Percentiles rank a stretch among this genome's conserved stretches.
These are phyloP conservation scores for Hafferia zeledoni DNA, from an alignment of 2,797 vertebrate genomes.

Conservation along the genomic window DNA sequence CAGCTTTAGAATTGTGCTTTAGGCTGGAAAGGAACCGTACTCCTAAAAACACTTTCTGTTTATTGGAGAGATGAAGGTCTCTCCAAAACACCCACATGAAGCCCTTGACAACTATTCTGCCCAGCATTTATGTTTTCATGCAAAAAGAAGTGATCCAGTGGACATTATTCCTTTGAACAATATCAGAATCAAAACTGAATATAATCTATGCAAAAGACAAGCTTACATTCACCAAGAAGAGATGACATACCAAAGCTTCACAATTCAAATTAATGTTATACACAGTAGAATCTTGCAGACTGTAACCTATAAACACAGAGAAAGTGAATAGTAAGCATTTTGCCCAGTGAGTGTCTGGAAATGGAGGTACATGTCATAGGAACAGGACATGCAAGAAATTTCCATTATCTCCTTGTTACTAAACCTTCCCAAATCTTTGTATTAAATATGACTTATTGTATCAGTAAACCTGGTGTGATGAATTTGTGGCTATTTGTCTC, in stretches of 20 bases:
- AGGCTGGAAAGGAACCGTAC: neutral
- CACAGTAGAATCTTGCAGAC: neutral
- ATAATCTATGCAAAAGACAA: neutral
- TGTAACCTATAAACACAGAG: neutral
- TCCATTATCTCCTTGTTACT: neutral
- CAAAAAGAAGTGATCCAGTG: neutral
- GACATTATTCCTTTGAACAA: neutral
- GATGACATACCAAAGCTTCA: neutral
- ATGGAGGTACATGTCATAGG: neutral
- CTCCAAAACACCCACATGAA: neutral
- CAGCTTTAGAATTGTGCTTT: neutral
- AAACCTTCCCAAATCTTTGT: neutral
- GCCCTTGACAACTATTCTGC: neutral
- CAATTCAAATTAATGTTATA: accelerated
- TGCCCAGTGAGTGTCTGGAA: neutral
- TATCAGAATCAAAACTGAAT: neutral
- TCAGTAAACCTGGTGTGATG: neutral
- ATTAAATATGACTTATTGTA: neutral
- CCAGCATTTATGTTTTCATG: neutral
- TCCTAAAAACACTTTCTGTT: neutral
- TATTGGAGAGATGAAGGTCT: neutral
- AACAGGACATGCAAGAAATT: neutral
- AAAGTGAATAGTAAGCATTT: neutral
- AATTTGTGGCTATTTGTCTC: neutral
- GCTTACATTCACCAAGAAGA: neutral